Base-by-base conservation (phyloP, 2,888 invertebrate genomes). In the Monochamus alternatus region DNA sequence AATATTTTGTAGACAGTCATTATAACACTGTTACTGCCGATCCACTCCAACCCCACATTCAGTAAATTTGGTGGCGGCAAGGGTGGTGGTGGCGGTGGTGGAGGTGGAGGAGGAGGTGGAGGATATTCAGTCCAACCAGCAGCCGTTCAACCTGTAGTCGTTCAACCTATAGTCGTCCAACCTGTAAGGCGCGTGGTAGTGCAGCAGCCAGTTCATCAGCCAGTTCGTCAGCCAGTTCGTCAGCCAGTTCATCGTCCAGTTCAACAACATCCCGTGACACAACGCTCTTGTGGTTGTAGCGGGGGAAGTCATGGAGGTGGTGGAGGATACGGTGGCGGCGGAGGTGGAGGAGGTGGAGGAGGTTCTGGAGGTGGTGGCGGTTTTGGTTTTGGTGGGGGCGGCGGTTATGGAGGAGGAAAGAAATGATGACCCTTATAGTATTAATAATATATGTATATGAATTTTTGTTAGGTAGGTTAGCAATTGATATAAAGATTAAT, bases 241-340 rank as follows among this genome's bases (percentile, higher is more conserved):
- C 47, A 65, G 31, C 51, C 51, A 51, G 31, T 12, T 10, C 51
- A 30, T 65, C 47, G 38, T 0, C 38, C 38, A 47, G 30, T 47
- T 22, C 64, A 64, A 9, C 47, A 47, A 44, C 44, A 22, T 14
- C 44, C 52, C 10, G 30, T 14, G 10, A 4, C 10, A n/a, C 55
- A 14, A 7, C 55, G n/a, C 10, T 14, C 55, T 22, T n/a, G 38
- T 38, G 38, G 38, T 5, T 38, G 38, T 38, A 38, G 7, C 1
- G 38, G 38, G 7, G 38, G n/a, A 55, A n/a, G 22, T 55, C 14
- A 55, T n/a, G 66, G 66, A 22, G 52, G 75, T 30, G 77, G 79
- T 43, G 60, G 55, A 12, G 77, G 77, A 70, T 58, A 63, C 10
- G 75, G 65, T 14, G 31, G 47, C 22, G 66, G 51, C 22, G 71